Percentiles rank a stretch among this genome's conserved stretches.
Evolutionary conservation across 92 coral and sea anemone genomes (phyloP).

Genomic region (Actinernus sp.): DNA sequence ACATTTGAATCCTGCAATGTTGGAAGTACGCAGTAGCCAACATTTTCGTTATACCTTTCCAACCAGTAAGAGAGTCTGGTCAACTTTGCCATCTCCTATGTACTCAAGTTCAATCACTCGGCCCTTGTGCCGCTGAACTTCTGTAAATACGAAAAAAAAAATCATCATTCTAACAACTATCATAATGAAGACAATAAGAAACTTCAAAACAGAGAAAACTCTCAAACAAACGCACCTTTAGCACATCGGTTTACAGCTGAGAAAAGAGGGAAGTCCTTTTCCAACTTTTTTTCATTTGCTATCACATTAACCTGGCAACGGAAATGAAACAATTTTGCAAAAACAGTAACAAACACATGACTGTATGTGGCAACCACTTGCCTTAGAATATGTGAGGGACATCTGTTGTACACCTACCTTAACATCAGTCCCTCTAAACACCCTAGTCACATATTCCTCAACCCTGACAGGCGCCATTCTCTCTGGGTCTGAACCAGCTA

Average conservation of each 20-base stretch:
- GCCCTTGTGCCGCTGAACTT: constrained; percentile 78
- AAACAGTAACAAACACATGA: background rate
- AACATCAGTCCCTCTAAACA: constrained; percentile 69
- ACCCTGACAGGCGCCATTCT: constrained; percentile 91
- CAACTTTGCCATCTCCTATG: constrained; percentile 68
- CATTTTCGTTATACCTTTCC: constrained; percentile 94
- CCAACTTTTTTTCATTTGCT: constrained; percentile 46
- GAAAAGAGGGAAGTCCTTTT: constrained; percentile 74
- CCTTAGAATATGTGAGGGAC: background rate
- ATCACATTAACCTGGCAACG: constrained; percentile 61
- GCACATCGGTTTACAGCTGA: constrained; percentile 95
- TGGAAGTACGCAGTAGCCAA: no score
- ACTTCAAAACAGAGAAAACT: background rate
- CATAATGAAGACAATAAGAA: background rate
- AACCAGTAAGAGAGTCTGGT: constrained; percentile 82
- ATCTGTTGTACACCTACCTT: constrained; percentile 51
- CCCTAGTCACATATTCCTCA: constrained; percentile 65
- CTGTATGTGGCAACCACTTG: background rate
- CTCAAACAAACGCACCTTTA: constrained; percentile 52
- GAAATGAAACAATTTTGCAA: background rate
- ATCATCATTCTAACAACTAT: background rate
- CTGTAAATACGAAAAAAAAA: constrained; percentile 30
- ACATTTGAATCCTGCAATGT: no score
- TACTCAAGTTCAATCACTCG: constrained; percentile 88
- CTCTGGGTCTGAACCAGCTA: constrained; percentile 98